Base-by-base conservation (phyloP, 1,140 invertebrate genomes). In the Bombus confusus region DNA sequence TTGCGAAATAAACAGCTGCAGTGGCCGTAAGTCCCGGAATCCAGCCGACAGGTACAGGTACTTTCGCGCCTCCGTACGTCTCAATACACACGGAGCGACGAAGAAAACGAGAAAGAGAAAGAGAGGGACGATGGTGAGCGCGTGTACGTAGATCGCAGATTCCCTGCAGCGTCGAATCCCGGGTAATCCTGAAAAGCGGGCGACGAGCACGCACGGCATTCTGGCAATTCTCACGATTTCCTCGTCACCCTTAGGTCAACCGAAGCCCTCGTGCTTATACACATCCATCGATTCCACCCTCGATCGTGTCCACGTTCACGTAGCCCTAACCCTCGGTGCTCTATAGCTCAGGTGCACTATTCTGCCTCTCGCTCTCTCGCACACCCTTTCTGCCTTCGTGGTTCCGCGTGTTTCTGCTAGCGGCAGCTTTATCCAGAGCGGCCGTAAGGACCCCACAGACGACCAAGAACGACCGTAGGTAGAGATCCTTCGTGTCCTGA, bases 181-280 rank as follows among this genome's bases (percentile, higher is more conserved):
- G 69, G 80, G 76, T 93, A 93, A 93, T 93, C 92, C 89, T 81
- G 76, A 57, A 77, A 47, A 92, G 87, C 80, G 41, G 86, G 73
- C 86, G 80, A 73, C 83, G 72, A 83, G 91, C 92, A 93, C 92
- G 92, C 90, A 90, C 86, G 74, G 82, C 86, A 91, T 93, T 92
- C 90, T 91, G 86, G 87, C 88, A 87, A 92, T 92, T 93, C 91
- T 93, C 92, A 91, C 91, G 92, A 92, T 90, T 91, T 88, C 76
- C 87, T 86, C 83, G 80, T 72, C 85, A 62, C 74, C 85, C 68
- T 74, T 39, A 41, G 71, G 66, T 81, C 76, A 52, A 72, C 74
- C 78, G 41, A 39, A 71, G 37, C 41, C 71, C 59, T 64, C 66
- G 39, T 57, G 72, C 81, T 91, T 80, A 43, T 85, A 84, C 28